A percentile compares a stretch with the other conserved stretches of the same genome.
phyloP scores from a whole-genome alignment of 1,140 invertebrate genomes.

The Drosophila ohnishii region DNA sequence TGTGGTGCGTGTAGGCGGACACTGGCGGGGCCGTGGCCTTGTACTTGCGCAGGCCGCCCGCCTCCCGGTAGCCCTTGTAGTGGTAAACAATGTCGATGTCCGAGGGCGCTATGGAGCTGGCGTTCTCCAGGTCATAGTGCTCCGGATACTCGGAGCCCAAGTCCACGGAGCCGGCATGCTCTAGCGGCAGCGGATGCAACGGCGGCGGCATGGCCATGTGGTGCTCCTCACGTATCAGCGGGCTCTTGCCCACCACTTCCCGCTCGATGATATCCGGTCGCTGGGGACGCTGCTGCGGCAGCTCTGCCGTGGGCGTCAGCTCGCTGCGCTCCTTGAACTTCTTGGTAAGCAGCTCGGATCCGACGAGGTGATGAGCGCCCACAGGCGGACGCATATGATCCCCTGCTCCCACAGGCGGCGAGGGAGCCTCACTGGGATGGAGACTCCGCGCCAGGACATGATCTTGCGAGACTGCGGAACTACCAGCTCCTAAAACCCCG shows the following conservation, averaged over 20 bases:
- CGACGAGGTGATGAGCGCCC: conserved; percentile 86
- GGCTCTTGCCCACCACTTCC: conserved; percentile 92
- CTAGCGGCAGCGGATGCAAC: conserved; percentile 86
- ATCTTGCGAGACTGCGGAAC: conserved; percentile 84
- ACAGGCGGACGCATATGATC: conserved; percentile 51
- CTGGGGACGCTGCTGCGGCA: conserved; percentile 87
- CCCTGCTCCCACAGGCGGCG: conserved; percentile 73
- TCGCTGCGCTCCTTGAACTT: conserved; percentile 93
- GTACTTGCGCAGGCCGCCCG: conserved; percentile 91
- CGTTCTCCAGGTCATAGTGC: conserved; percentile 98
- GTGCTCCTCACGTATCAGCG: conserved; percentile 89
- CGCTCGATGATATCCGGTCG: conserved; percentile 96
- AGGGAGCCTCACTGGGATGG: conserved; percentile 63
- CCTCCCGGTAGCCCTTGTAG: conserved; percentile 95
- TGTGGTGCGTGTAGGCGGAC: conserved; percentile 89
- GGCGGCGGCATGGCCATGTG: conserved; percentile 89
- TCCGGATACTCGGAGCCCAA: conserved; percentile 94
- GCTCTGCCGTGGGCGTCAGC: conserved; percentile 86
- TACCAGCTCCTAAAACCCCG: conserved; percentile 83
- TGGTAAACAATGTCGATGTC: conserved; percentile 98
- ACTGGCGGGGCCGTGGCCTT: conserved; percentile 91
- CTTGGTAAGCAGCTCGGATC: conserved; percentile 91
- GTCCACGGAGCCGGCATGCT: conserved; percentile 86
- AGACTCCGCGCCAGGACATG: conserved; percentile 84
- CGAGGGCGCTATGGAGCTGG: conserved; percentile 97